Evolutionary conservation across 30 jellyfish, hydroid and myxozoan species (phyloP).

Genomic region (Aurelia aurita complex sp. Pacific): DNA sequence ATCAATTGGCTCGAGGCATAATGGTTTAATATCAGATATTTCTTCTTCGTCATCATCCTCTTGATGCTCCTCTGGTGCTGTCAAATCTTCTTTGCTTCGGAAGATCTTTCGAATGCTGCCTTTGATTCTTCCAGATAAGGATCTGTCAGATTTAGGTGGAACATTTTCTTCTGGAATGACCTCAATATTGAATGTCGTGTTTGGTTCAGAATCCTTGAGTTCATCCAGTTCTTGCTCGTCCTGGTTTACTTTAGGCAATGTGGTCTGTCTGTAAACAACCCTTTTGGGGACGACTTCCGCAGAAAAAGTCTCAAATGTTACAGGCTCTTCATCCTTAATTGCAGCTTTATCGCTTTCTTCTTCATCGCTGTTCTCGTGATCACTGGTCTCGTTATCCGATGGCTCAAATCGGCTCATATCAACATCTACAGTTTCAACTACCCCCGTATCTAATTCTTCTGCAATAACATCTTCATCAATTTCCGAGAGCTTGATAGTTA

Average conservation of each 20-base stretch:
- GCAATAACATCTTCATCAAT: too few relatives aligned
- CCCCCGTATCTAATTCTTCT: too few relatives aligned
- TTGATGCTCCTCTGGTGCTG: not conserved
- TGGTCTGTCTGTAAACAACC: not conserved
- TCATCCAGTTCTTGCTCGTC: not conserved
- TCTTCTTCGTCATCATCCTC: slow-evolving; percentile 12
- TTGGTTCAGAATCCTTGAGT: not conserved
- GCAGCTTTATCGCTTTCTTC: not conserved
- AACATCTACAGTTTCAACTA: too few relatives aligned
- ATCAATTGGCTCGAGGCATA: not conserved
- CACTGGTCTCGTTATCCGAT: not conserved
- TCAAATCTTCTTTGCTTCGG: not conserved
- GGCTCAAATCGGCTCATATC: too few relatives aligned
- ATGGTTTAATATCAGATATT: not conserved
- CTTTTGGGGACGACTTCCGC: not conserved
- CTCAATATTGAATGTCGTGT: not conserved
- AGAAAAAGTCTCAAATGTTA: not conserved
- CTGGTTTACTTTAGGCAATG: not conserved
- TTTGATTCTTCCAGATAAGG: not conserved
- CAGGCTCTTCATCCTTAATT: not conserved
- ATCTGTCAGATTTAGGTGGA: not conserved
- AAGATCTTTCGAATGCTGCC: not conserved
- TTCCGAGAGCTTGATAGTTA: too few relatives aligned
- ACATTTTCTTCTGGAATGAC: not conserved
- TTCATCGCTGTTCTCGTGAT: not conserved